Evolutionary conservation across 2,888 invertebrate species (phyloP), one percentile per base, ranked within the genome.

Genomic region (Drosophila conformis): DNA sequence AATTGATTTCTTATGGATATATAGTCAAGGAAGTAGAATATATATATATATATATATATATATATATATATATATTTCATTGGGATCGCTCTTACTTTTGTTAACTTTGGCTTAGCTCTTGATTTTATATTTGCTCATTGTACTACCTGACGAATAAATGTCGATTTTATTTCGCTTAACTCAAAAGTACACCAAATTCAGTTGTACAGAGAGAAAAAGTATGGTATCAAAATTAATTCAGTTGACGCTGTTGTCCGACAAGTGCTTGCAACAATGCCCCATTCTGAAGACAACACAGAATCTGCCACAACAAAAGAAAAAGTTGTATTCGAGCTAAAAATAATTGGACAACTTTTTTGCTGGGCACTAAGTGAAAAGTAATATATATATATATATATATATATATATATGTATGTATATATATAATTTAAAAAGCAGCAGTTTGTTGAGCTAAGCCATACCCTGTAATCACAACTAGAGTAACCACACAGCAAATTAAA

Each of bases 281-380:
- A 40, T n/a, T 18, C 25, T 33, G 29, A 38, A 21, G 18, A 27
- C 27, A 5, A 18, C 10, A 18, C 27, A 21, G 27, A 49, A 49
- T 4, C n/a, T 29, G 18, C n/a, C 21, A 21, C n/a, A 18, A 29
- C 51, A 46, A 40, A 53, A 71, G 31, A 38, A 66, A 60, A 62
- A 63, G 60, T 77, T 65, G 52, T 21, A 72, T 67, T 61, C 66
- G 57, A 61, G 60, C 67, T 75, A 76, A 76, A 75, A 75, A 75
- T 71, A 76, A 66, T 66, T 38, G 29, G 25, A n/a, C 46, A 59
- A 60, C 42, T 54, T 75, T 64, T 51, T 36, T 25, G 29, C 69
- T 63, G 36, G 48, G 48, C 51, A 40, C 38, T 36, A 51, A 64
- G 49, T 48, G 21, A 38, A 53, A 27, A 57, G 31, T 38, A 40